phyloP scores from a whole-genome alignment of 2,797 vertebrate genomes.

The Gila robusta region DNA sequence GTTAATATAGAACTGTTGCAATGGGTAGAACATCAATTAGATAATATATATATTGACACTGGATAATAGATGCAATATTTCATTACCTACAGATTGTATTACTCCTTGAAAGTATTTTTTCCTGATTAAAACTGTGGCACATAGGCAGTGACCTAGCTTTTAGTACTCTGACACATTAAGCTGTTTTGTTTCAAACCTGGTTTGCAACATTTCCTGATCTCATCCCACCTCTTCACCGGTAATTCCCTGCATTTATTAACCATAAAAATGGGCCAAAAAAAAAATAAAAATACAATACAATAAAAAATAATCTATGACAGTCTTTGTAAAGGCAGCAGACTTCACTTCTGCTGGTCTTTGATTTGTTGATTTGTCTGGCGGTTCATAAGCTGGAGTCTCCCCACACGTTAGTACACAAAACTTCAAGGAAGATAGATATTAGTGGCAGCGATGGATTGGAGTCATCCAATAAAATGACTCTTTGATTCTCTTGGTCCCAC shows the following conservation, averaged over 20 bases:
- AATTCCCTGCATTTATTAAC: neutral
- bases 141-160: neutral
- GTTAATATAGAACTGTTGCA: neutral
- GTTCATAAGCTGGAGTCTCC: constrained; percentile 30
- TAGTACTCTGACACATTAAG: neutral
- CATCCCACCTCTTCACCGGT: neutral
- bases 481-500: constrained; percentile 36
- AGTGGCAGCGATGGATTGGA: constrained; percentile 40
- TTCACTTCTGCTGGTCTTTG: constrained; percentile 7
- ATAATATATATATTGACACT: neutral
- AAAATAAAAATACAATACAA: neutral
- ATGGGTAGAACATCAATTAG: neutral
- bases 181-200: neutral
- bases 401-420: constrained; percentile 1
- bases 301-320: neutral
- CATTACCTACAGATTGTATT: neutral
- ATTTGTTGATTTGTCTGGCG: neutral
- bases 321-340: neutral
- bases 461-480: constrained; percentile 37
- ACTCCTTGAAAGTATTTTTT: neutral
- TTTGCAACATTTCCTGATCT: constrained; percentile 1
- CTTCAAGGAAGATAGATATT: constrained; percentile 38
- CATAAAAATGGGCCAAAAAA: neutral
- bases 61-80: neutral
- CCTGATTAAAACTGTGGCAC: neutral